Base-by-base conservation (phyloP, 2,888 invertebrate genomes). In the Stictocephala bisonia region DNA sequence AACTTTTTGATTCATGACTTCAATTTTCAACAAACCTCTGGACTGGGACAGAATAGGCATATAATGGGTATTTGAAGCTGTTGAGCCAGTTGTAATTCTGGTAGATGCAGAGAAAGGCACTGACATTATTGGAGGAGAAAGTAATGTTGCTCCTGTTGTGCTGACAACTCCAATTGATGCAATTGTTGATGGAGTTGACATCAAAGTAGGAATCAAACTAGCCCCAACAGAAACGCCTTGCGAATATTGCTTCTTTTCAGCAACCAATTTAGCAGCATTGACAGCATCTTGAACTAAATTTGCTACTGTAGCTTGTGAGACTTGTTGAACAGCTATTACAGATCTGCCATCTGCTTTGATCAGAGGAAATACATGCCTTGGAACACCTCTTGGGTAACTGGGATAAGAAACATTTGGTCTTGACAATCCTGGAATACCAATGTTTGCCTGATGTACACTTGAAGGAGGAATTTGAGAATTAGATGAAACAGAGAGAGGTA, bases 241-340 rank as follows among this genome's bases (percentile, higher is more conserved):
- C 27, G 44, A 58, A 26, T 44, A 48, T 22, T 44, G 44, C n/a
- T 73, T 66, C 40, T 73, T 73, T 50, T 73, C 73, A 13, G 73
- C 73, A 22, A 60, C 73, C 24, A 73, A 70, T 44, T 76, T 75
- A n/a, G 77, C 77, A 15, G 77, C 77, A 58, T 78, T 78, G 13
- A 78, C 78, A 18, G 78, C 78, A 73, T 75, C 76, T 44, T 78
- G 77, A n/a, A 78, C 78, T 41, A 78, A 73, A 70, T 77, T 78
- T 0, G 77, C 78, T 31, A 78, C 76, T 41, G 77, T 74, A 6
- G 77, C 77, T 74, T 78, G 78, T 51, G 77, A 72, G 4, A 77
- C 77, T 74, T 78, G 78, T 51, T 77, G 77, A 31, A 77, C 74
- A 50, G 77, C 69, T 48, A 73, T 69, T 18, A 73, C 73, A 22